phyloP scores from a whole-genome alignment of 1,140 invertebrate genomes.

The Drosophila murphyi region DNA sequence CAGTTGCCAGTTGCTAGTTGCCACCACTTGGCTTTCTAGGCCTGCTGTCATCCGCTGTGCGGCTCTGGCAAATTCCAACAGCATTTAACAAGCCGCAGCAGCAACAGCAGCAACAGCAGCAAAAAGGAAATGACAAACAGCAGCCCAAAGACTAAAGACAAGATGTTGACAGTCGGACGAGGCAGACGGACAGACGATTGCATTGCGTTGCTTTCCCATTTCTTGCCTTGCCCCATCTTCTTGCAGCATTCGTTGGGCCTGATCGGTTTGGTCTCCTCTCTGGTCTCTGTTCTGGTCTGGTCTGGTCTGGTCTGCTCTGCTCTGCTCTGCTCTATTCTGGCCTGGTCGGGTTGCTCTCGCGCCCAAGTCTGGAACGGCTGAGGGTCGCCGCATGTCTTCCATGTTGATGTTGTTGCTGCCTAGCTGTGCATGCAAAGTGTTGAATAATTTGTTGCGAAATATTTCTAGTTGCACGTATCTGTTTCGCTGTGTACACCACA shows the following conservation, averaged over 20 bases:
- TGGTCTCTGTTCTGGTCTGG: background rate
- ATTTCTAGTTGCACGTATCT: slow-evolving; percentile 67
- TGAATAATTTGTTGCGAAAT: slow-evolving; percentile 83
- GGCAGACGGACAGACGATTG: background rate
- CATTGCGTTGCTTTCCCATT: slow-evolving; percentile 5
- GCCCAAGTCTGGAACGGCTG: slow-evolving; percentile 46
- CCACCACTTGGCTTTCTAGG: background rate
- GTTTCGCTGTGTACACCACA: slow-evolving; percentile 44
- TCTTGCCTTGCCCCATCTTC: no score
- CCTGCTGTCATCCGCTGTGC: slow-evolving; percentile 37
- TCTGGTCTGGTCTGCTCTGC: slow-evolving; percentile 14
- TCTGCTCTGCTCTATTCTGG: background rate
- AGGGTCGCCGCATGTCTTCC: slow-evolving; percentile 63
- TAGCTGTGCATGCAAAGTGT: slow-evolving; percentile 75
- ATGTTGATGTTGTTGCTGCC: slow-evolving; percentile 32
- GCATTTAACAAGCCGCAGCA: slow-evolving; percentile 63
- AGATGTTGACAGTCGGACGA: slow-evolving; percentile 62
- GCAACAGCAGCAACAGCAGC: slow-evolving; percentile 9
- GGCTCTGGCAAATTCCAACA: slow-evolving; percentile 70
- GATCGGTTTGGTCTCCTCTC: background rate
- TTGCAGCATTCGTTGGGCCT: background rate
- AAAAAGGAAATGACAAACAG: slow-evolving; percentile 75
- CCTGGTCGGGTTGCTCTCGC: background rate
- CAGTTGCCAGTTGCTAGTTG: background rate
- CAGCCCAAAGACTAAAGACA: slow-evolving; percentile 58